Base-by-base conservation (phyloP, 2,888 invertebrate species). In the Trissoscelio sp. region DNA sequence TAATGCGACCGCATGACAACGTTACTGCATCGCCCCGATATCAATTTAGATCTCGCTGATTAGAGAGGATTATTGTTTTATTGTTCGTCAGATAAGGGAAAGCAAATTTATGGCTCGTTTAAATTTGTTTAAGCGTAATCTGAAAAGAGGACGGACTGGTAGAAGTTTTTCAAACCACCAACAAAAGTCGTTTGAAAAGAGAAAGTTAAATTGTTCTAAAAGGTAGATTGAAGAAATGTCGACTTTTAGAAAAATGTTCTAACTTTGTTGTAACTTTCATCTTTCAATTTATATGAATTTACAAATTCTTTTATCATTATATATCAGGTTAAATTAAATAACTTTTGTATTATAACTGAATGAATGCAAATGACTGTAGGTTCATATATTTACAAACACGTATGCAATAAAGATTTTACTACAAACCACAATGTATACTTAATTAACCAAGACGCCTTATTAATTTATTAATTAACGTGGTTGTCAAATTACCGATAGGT, bases 1-100 rank as follows among this genome's bases (percentile, higher is more conserved):
- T 73, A 77, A 81, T 73, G 57, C 34, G 44, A 51, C 67, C 78
- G 20, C 39, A 67, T 44, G 81, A 81, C 81, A 48, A 55, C 46
- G 34, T 72, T 70, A 58, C 46, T 60, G 53, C 66, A 60, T 62
- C 72, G 28, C 42, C 18, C 22, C 53, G 51, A 58, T 72, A 77
- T 77, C 72, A 77, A 72, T 81, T 75, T 70, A 70, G 60, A 79
- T 74, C 31, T 6, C 12, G 6, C 34, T 46, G 73, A 79, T 73
- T 79, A 67, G 34, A 14, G 31, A 1, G 22, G 42, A 66, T 70
- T 60, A 58, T 66, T 51, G 42, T 55, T 53, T 69, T 66, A 73
- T 62, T 62, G 37, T 37, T 37, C 16, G 31, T 7, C 4, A 31
- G 58, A 60, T 60, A 60, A 72, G 51, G 58, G 14, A 24, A 48